Conservation (phyloP, 2,113 vertebrate genomes). For the Coryphaenoides rupestris region DNA sequence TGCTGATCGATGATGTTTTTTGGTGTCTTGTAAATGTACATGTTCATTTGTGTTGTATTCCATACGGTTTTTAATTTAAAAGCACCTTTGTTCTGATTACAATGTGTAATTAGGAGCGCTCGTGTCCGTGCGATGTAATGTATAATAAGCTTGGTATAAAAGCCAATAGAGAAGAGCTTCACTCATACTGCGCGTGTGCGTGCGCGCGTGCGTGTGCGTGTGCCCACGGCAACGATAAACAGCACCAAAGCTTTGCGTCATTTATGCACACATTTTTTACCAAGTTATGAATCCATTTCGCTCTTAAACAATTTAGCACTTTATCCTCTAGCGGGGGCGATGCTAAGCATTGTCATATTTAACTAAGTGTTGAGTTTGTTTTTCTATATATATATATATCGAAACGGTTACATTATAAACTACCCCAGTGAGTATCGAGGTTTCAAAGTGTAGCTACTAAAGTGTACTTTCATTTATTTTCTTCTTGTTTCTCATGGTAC, state of each 20-base stretch:
- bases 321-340: conserved; percentile 69
- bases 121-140: not conserved
- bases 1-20: conserved; percentile 5
- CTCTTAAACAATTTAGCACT: conserved; percentile 75
- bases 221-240: conserved; percentile 41
- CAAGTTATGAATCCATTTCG: conserved; percentile 43
- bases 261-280: conserved; percentile 54
- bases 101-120: conserved; percentile 23
- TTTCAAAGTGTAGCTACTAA: conserved; percentile 39
- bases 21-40: not conserved
- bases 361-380: conserved; percentile 41
- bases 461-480: conserved; percentile 8
- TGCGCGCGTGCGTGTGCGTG: no score
- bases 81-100: conserved; percentile 68
- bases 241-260: conserved; percentile 57
- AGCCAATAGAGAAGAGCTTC: conserved; percentile 52
- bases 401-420: conserved; percentile 45
- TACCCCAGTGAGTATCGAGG: conserved; percentile 47
- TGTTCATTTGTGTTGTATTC: conserved; percentile 32
- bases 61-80: conserved; percentile 55
- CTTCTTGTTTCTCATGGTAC: no score
- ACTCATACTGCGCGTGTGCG: not conserved
- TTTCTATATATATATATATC: no score
- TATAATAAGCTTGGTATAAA: conserved; percentile 71
- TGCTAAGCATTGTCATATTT: conserved; percentile 61